Conservation (phyloP, 2,797 vertebrate genomes). For the Lithobates pipiens region DNA sequence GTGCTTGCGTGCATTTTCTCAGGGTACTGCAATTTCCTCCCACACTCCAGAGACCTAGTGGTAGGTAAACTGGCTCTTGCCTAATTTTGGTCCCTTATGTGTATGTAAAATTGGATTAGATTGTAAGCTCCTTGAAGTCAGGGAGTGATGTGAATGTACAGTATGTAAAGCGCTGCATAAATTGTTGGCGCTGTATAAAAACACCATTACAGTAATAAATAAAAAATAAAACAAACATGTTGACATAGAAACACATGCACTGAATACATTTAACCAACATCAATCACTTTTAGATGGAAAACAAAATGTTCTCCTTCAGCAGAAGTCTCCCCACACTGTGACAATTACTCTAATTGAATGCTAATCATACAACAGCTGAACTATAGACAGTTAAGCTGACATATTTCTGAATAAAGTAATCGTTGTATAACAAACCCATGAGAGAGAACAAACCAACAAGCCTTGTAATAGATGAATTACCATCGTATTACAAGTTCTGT, state of each 20-base stretch:
- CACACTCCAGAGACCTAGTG: too few relatives aligned
- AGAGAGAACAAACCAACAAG: not conserved
- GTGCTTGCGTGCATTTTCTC: too few relatives aligned
- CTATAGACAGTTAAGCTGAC: slow-evolving; percentile 7
- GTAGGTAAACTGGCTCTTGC: too few relatives aligned
- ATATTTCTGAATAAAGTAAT: slow-evolving; percentile 29
- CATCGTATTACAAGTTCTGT: slow-evolving; percentile 13
- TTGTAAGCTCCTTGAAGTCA: too few relatives aligned
- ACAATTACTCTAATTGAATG: not conserved
- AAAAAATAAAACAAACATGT: not conserved
- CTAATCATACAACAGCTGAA: not conserved
- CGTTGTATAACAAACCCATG: not conserved
- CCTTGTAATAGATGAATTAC: slow-evolving; percentile 27
- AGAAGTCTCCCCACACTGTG: not conserved
- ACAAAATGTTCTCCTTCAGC: not conserved
- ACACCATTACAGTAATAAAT: too few relatives aligned
- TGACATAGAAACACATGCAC: slow-evolving; percentile 28
- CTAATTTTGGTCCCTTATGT: too few relatives aligned
- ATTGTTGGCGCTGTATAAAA: too few relatives aligned
- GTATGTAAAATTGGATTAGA: too few relatives aligned
- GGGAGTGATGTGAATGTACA: too few relatives aligned
- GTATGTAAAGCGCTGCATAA: too few relatives aligned
- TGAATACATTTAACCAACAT: slow-evolving; percentile 1
- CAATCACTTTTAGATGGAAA: not conserved
- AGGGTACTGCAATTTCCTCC: too few relatives aligned